These are phyloP conservation scores for Mareca penelope DNA, from an alignment of 2,797 vertebrate genomes.

Conservation along the genomic window DNA sequence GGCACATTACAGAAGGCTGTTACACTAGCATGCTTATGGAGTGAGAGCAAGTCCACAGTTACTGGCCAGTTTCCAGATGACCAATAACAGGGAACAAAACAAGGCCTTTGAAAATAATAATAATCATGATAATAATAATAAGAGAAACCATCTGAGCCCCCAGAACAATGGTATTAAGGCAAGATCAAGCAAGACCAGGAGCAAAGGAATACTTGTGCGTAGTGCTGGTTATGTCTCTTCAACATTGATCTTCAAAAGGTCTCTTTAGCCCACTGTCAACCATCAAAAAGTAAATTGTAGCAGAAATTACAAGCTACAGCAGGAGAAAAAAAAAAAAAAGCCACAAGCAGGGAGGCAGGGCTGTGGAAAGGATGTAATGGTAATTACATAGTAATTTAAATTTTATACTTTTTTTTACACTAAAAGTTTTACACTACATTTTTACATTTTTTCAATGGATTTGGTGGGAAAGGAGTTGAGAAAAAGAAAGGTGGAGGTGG, in stretches of 20 bases:
- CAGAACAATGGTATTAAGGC: neutral
- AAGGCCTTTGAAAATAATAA: neutral
- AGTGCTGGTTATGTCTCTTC: neutral
- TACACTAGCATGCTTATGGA: neutral
- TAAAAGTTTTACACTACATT: too few relatives aligned
- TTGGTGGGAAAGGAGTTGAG: neutral
- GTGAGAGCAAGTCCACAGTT: neutral
- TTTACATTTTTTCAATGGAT: neutral
- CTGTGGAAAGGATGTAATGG: neutral
- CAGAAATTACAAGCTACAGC: neutral
- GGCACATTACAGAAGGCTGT: neutral
- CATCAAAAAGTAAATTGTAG: neutral
- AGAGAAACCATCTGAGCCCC: neutral
- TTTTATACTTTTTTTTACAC: neutral
- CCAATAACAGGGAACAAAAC: neutral
- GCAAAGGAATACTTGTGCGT: rapidly evolving
- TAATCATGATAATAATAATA: too few relatives aligned
- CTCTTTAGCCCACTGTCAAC: neutral
- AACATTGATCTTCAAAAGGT: neutral
- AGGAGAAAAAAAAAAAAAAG: neutral
- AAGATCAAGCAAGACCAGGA: neutral
- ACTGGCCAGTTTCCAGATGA: neutral
- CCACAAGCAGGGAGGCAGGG: neutral
- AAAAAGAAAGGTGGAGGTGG: neutral
- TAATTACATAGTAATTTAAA: neutral